Base-by-base conservation (phyloP, 2,797 vertebrate species). In the Adelosebastes latens region DNA sequence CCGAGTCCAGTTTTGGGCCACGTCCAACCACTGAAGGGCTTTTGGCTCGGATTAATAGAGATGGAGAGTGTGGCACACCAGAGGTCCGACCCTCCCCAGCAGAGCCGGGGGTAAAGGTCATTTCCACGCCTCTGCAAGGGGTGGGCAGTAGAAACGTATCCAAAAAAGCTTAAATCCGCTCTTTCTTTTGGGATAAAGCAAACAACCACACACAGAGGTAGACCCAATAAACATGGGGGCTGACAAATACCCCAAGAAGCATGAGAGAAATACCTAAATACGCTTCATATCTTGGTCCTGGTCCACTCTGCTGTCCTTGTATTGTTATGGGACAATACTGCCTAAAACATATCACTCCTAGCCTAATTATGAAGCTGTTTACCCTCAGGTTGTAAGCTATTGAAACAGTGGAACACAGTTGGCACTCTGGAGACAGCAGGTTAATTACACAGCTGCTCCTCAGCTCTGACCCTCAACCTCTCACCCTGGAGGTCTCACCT, bases 391-490 rank as follows among this genome's bases (percentile, higher is more conserved):
- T 76, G 56, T 61, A 32, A 63, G 14, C 49, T 36, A 27, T 4
- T 71, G 24, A 62, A 72, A 72, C 31, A 61, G 1, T 8, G 12
- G n/a, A 62, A 55, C 63, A 70, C 25, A 55, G 77, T 70, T 65
- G 14, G 4, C 67, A 80, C 49, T 72, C 31, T 18, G 8, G 56
- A 77, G 73, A 80, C 71, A 46, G 34, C 77, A 80, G 62, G 77
- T 88, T 76, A 85, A 90, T 89, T 62, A 68, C 80, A 46, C 83
- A 80, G 80, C 83, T 83, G 82, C 18, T 65, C 60, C 75, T 75
- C 46, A 49, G 58, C 39, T 32, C 64, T 76, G 84, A 92, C 74
- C 71, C 27, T 82, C 74, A 78, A 87, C 82, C 79, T 84, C 71
- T 81, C 80, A 77, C 62, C 62, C 34, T 13, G 2, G 20, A n/a